A percentile compares a stretch with the other conserved stretches of the same genome.
Conservation (phyloP, 1,140 invertebrate genomes). For the Limonius californicus region DNA sequence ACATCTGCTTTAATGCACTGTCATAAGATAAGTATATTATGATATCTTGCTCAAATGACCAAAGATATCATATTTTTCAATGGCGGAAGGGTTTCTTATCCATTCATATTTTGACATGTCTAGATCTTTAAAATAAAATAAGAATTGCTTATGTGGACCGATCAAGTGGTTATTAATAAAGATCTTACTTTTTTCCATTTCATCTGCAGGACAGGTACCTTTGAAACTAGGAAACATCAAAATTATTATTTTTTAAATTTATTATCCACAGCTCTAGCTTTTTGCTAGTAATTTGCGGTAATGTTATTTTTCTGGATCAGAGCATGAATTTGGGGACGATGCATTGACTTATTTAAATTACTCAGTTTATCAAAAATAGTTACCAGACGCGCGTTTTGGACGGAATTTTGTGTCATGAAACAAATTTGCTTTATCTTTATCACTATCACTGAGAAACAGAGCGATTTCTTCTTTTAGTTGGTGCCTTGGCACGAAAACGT, state of each 20-base stretch:
- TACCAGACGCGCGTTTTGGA: conserved; percentile 24
- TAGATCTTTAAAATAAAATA: conserved; percentile 27
- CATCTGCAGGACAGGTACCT: conserved; percentile 25
- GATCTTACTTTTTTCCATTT: conserved; percentile 28
- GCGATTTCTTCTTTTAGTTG: conserved; percentile 23
- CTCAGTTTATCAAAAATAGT: conserved; percentile 27
- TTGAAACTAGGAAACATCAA: conserved; percentile 24
- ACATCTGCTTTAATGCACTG: conserved; percentile 26
- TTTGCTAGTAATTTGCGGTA: conserved; percentile 22
- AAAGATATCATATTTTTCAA: conserved; percentile 24
- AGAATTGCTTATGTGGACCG: conserved; percentile 23
- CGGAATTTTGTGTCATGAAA: conserved; percentile 19
- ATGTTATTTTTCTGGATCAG: conserved; percentile 22
- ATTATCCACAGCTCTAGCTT: conserved; percentile 21
- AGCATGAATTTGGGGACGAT: conserved; percentile 25
- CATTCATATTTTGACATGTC: conserved; percentile 23
- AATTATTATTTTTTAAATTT: conserved; percentile 25
- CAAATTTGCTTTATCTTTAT: conserved; percentile 21
- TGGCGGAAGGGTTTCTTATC: conserved; percentile 24
- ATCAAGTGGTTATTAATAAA: conserved; percentile 27
- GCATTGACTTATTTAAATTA: conserved; percentile 28
- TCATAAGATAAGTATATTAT: conserved; percentile 25
- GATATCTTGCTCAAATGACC: conserved; percentile 22
- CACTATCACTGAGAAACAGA: not conserved
- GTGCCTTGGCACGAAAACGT: conserved; percentile 11